Evolutionary conservation across 2,888 invertebrate species (phyloP).

Genomic region (Schizotus pectinicornis): DNA sequence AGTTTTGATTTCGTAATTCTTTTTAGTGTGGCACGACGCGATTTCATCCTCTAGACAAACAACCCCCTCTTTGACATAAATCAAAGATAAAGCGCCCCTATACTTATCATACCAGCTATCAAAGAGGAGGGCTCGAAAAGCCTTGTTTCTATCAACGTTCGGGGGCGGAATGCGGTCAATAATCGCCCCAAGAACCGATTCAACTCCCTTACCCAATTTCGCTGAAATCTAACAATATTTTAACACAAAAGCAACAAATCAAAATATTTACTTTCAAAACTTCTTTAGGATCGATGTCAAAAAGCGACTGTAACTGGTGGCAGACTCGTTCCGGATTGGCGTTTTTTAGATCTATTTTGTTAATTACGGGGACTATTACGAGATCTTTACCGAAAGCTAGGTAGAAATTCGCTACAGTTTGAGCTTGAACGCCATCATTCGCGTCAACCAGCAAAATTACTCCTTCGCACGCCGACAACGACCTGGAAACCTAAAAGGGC

Average conservation of each 20-base stretch:
- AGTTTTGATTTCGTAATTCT: slow-evolving; percentile 78
- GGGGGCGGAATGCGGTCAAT: slow-evolving; percentile 82
- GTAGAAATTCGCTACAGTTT: slow-evolving; percentile 96
- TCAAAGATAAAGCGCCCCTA: slow-evolving; percentile 78
- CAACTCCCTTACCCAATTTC: slow-evolving; percentile 86
- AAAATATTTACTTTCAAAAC: slow-evolving; percentile 70
- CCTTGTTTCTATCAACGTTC: slow-evolving; percentile 62
- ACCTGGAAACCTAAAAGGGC: slow-evolving; percentile 72
- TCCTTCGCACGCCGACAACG: slow-evolving; percentile 92
- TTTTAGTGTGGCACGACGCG: slow-evolving; percentile 72
- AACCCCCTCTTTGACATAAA: slow-evolving; percentile 79
- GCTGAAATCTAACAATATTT: slow-evolving; percentile 74
- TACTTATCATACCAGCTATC: slow-evolving; percentile 95
- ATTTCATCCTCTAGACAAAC: slow-evolving; percentile 78
- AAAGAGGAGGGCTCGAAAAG: slow-evolving; percentile 84
- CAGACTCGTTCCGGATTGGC: slow-evolving; percentile 86
- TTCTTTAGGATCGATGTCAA: slow-evolving; percentile 76
- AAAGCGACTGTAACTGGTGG: slow-evolving; percentile 78
- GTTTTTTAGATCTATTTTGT: slow-evolving; percentile 94
- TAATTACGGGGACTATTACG: slow-evolving; percentile 88
- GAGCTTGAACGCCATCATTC: slow-evolving; percentile 95
- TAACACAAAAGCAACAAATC: slow-evolving; percentile 4
- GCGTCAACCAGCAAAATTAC: slow-evolving; percentile 95
- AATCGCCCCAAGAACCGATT: slow-evolving; percentile 77
- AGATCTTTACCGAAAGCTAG: slow-evolving; percentile 85